Conservation (phyloP, 2,113 vertebrate species). For the Tichodroma muraria region DNA sequence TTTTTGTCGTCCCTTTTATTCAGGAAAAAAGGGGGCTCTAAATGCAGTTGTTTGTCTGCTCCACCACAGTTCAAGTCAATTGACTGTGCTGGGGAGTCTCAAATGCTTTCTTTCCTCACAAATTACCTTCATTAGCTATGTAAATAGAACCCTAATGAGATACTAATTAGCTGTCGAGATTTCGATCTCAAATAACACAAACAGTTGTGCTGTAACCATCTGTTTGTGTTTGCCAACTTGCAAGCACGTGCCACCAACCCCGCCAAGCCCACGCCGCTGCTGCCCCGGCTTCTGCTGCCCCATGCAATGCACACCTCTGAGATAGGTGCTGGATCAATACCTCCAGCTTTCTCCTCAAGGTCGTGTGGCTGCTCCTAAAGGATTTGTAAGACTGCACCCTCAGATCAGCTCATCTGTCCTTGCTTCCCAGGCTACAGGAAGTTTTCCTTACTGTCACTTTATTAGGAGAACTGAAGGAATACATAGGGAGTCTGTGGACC, state of each 20-base stretch:
- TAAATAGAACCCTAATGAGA: constrained; percentile 26
- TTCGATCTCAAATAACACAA: constrained; percentile 5
- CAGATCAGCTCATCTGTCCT: not conserved
- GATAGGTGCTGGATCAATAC: fast-evolving
- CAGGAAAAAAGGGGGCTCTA: not conserved
- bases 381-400: not conserved
- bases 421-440: not conserved
- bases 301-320: fast-evolving
- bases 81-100: not conserved
- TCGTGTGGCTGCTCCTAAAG: not conserved
- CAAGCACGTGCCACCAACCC: not conserved
- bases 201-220: not conserved
- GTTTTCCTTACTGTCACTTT: not conserved
- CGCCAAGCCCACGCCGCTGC: not conserved
- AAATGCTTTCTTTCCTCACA: not conserved
- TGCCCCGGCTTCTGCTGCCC: not conserved
- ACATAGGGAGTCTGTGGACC: not conserved
- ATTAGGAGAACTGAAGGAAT: not conserved
- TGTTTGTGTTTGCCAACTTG: not conserved
- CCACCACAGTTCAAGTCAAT: not conserved
- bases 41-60: not conserved
- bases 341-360: not conserved
- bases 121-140: constrained; percentile 16
- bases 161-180: constrained; percentile 36
- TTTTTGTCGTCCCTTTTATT: not conserved